These are phyloP conservation scores for Pseudomyrmex sp. DNA, from an alignment of 1,140 invertebrate genomes.

Conservation along the genomic window DNA sequence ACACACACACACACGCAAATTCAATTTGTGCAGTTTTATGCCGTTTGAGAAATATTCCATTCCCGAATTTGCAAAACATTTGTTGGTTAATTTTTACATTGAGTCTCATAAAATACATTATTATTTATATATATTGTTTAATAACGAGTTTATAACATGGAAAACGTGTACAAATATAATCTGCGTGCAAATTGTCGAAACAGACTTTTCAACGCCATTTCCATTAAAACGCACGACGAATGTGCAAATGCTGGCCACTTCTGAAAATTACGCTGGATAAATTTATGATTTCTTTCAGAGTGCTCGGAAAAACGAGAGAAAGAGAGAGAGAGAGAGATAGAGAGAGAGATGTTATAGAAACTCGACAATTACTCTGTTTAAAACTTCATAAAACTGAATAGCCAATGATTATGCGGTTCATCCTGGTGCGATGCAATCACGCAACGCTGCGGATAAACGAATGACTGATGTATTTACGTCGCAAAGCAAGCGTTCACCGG, in stretches of 20 bases:
- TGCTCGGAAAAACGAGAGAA: background rate
- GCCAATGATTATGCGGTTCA: constrained; percentile 12
- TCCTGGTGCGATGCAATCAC: constrained; percentile 11
- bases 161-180: background rate
- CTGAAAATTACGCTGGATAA: background rate
- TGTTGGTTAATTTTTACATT: background rate
- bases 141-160: background rate
- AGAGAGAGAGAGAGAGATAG: background rate
- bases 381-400: constrained; percentile 29
- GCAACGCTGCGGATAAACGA: constrained; percentile 6
- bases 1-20: too few species aligned
- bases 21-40: constrained; percentile 1
- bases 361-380: constrained; percentile 8
- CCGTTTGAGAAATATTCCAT: constrained; percentile 14
- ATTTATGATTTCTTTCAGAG: constrained; percentile 33
- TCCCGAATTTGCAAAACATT: background rate
- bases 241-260: background rate
- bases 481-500: constrained; percentile 30
- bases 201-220: background rate
- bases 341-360: background rate
- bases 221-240: constrained; percentile 1
- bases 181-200: background rate
- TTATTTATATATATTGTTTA: background rate
- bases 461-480: background rate
- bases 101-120: background rate